Base-by-base conservation (phyloP, 2,113 vertebrate genomes). In the Glareola pratincola region DNA sequence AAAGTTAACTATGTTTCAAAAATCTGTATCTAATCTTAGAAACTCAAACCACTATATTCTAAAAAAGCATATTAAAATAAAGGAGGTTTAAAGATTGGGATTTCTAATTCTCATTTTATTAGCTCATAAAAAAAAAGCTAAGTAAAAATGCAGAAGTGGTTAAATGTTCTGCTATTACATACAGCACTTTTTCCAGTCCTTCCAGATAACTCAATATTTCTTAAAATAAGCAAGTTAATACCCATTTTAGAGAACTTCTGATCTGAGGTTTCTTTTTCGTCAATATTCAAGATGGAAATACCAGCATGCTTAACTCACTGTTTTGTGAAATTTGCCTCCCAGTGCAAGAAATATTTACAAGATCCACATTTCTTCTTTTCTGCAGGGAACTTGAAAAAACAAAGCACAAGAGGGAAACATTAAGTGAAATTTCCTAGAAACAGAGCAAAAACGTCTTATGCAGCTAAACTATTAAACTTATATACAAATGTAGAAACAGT, bases 341-440 rank as follows among this genome's bases (percentile, higher is more conserved):
- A 87, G 88, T 68, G 85, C 83, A 94, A 92, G 94, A 75, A 85
- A 90, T 85, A 94, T 94, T 96, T 94, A 82, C 88, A 90, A 89
- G 92, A 93, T 96, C 83, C 89, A 87, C 37, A 64, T 92, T 97
- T 97, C 96, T 98, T 97, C 97, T 98, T 85, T 95, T 97, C 45
- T 96, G 97, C 57, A 97, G 95, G 37, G 92, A 97, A 95, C 98
- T 98, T 93, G n/a, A 97, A 97, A 66, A 97, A 97, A 97, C 29
- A 57, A 69, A 83, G 60, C 77, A 92, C 41, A 83, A 67, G 77
- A 94, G 26, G 5, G 71, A 92, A 92, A 50, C 6, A 73, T 66
- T 51, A 79, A 51, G 15, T 71, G 16, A 83, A 59, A 76, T 73
- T 78, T 50, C 19, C 9, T 41, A 85, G 41, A 85, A 80, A 68